Evolutionary conservation across 2,888 invertebrate genomes (phyloP).

Genomic region (Lasioglossum morio): DNA sequence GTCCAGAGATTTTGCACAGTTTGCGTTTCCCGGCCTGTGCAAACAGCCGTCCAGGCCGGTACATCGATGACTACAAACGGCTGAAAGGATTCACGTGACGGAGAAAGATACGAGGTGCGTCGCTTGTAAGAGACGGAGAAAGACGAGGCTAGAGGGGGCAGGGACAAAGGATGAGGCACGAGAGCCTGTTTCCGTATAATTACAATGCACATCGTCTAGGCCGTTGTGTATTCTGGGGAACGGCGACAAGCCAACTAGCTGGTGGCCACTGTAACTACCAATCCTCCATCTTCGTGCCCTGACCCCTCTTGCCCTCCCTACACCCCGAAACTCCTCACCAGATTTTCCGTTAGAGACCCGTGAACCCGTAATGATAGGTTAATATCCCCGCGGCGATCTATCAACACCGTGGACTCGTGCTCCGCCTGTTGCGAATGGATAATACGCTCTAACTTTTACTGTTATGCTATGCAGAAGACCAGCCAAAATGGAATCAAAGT

Average conservation of each 20-base stretch:
- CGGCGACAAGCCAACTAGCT: slow-evolving; percentile 73
- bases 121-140: slow-evolving; percentile 18
- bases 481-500: neutral
- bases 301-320: slow-evolving; percentile 6
- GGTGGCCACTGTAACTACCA: slow-evolving; percentile 50
- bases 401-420: slow-evolving; percentile 66
- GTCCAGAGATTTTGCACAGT: slow-evolving; percentile 52
- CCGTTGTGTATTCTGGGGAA: slow-evolving; percentile 69
- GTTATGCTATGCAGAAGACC: neutral
- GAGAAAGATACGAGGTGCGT: neutral
- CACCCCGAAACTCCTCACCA: neutral
- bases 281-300: slow-evolving; percentile 45
- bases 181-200: slow-evolving; percentile 73
- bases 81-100: slow-evolving; percentile 45
- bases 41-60: slow-evolving; percentile 46
- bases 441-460: neutral
- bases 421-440: slow-evolving; percentile 35
- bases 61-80: slow-evolving; percentile 45
- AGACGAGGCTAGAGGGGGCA: neutral
- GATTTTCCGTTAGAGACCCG: slow-evolving; percentile 49
- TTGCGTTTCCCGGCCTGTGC: slow-evolving; percentile 46
- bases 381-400: slow-evolving; percentile 79
- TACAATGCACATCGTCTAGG: slow-evolving; percentile 77
- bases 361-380: slow-evolving; percentile 78
- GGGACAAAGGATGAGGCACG: slow-evolving; percentile 54